phyloP scores from a whole-genome alignment of 2,888 invertebrate species.

The Melanotus villosus region DNA sequence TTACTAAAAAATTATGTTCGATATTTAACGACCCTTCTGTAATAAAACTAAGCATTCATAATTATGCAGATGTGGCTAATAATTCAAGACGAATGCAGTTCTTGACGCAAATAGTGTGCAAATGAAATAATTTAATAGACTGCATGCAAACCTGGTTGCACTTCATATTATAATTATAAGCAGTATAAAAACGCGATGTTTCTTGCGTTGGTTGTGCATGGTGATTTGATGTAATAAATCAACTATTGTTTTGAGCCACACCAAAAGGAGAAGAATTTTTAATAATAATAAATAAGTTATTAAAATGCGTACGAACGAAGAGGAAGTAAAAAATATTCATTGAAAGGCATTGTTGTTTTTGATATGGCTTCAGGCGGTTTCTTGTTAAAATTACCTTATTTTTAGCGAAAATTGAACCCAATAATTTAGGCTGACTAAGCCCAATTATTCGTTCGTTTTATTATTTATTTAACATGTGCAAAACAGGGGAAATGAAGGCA shows the following conservation, averaged over 20 bases:
- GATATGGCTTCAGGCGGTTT: not conserved
- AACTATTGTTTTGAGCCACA: too few species aligned
- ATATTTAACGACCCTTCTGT: conserved; percentile 6
- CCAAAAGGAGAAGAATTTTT: too few species aligned
- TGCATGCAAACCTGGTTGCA: conserved; percentile 30
- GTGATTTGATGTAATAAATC: not conserved
- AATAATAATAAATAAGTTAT: too few species aligned
- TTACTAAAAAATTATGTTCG: not conserved
- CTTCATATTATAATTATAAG: conserved; percentile 19
- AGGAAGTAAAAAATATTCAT: too few species aligned
- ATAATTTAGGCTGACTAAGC: conserved; percentile 6
- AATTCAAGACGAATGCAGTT: conserved; percentile 23
- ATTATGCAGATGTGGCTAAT: conserved; percentile 16
- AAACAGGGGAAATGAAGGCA: conserved; percentile 25
- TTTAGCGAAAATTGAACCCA: conserved; percentile 17
- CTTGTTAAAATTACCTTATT: conserved; percentile 5
- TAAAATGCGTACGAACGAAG: too few species aligned
- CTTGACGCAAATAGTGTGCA: conserved; percentile 30
- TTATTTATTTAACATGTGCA: conserved; percentile 34
- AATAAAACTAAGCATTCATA: not conserved
- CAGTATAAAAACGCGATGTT: conserved; percentile 22
- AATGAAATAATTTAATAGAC: conserved; percentile 30
- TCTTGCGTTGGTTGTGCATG: conserved; percentile 20
- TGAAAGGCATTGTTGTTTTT: too few species aligned
- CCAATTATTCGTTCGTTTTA: conserved; percentile 26